Percentiles rank a stretch among this genome's conserved stretches.
Evolutionary conservation across 2,888 invertebrate species (phyloP).

Genomic region (Spisula subtruncata): DNA sequence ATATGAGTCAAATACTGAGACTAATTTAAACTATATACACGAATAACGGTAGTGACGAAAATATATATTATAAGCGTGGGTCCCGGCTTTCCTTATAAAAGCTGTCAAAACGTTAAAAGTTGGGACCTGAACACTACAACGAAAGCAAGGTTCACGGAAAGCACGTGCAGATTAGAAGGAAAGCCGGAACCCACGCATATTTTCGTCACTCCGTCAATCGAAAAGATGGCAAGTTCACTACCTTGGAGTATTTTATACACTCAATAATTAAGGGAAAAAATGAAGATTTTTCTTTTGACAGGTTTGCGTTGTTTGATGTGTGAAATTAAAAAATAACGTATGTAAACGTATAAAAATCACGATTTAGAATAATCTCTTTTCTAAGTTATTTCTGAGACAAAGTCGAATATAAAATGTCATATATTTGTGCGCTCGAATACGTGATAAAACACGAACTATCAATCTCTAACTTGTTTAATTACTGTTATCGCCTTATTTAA

Average conservation of each 20-base stretch:
- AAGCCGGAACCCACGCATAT: not conserved
- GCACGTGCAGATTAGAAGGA: not conserved
- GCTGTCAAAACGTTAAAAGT: not conserved
- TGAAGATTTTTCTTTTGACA: too few relatives aligned
- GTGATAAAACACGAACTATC: slow-evolving; percentile 1
- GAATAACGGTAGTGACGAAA: slow-evolving; percentile 1
- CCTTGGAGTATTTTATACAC: too few relatives aligned
- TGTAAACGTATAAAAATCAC: too few relatives aligned
- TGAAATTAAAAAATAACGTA: too few relatives aligned
- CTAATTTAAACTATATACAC: slow-evolving; percentile 1
- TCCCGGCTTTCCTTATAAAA: slow-evolving; percentile 1
- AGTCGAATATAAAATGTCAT: slow-evolving; percentile 1
- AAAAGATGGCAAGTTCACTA: too few relatives aligned
- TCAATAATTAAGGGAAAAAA: too few relatives aligned
- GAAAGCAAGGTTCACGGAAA: not conserved
- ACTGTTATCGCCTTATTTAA: slow-evolving; percentile 1
- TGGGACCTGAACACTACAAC: not conserved
- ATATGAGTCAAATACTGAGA: slow-evolving; percentile 1
- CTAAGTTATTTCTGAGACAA: too few relatives aligned
- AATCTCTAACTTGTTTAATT: slow-evolving; percentile 1
- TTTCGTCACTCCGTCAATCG: slow-evolving; percentile 1
- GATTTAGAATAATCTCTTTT: too few relatives aligned
- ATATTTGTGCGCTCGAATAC: slow-evolving; percentile 1
- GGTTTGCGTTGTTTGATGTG: too few relatives aligned
- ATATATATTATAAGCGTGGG: slow-evolving; percentile 1